These are phyloP conservation scores for Connochaetes taurinus DNA, from an alignment of 2,113 vertebrate genomes.

Conservation along the genomic window DNA sequence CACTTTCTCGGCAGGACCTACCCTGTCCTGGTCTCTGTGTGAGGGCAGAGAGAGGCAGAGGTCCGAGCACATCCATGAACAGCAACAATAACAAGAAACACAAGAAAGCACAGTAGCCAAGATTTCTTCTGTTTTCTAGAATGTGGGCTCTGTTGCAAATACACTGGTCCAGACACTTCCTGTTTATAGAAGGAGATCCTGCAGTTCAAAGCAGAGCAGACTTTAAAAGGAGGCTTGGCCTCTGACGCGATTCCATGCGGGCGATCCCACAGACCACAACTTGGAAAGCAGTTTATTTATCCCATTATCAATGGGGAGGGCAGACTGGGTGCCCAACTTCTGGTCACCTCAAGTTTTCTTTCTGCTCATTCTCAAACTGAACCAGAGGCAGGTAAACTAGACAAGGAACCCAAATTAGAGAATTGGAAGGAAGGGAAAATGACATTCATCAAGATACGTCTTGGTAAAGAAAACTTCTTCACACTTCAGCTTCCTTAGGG, in stretches of 20 bases:
- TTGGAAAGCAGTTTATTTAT: background rate
- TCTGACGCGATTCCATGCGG: background rate
- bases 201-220: background rate
- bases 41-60: background rate
- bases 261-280: background rate
- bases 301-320: background rate
- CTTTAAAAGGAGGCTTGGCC: background rate
- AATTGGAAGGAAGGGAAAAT: background rate
- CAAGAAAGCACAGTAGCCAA: background rate
- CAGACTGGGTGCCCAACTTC: background rate
- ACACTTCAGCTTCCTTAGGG: background rate
- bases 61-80: background rate
- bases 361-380: background rate
- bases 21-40: background rate
- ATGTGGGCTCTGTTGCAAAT: background rate
- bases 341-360: background rate
- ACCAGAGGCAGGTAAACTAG: background rate
- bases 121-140: background rate
- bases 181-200: conserved; percentile 24
- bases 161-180: background rate
- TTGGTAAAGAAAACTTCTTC: background rate
- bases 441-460: background rate
- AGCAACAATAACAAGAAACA: background rate
- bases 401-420: background rate
- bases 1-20: background rate